phyloP scores from a whole-genome alignment of 2,113 vertebrate species.

The Cyanistes caeruleus region DNA sequence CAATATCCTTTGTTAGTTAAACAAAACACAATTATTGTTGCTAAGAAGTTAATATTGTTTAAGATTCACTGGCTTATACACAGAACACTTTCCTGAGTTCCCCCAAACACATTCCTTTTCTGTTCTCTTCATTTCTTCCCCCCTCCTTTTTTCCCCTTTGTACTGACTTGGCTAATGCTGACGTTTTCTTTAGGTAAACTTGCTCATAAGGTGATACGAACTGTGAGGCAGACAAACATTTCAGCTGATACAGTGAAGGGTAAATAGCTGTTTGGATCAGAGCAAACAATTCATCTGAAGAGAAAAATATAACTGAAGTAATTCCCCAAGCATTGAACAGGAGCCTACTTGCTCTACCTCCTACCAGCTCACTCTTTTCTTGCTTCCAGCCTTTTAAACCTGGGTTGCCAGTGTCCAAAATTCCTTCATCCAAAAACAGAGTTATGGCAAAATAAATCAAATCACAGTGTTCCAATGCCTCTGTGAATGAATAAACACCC shows the following conservation, averaged over 20 bases:
- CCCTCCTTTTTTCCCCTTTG: not conserved
- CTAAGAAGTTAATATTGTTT: conserved; percentile 67
- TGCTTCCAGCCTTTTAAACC: not conserved
- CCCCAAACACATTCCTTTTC: conserved; percentile 8
- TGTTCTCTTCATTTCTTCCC: not conserved
- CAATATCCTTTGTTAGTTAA: conserved; percentile 63
- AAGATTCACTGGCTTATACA: conserved; percentile 38
- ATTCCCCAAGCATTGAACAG: not conserved
- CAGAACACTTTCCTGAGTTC: not conserved
- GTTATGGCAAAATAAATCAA: not conserved
- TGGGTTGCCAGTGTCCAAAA: not conserved
- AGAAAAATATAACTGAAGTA: not conserved
- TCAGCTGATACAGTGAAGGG: not conserved
- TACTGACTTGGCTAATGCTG: not conserved
- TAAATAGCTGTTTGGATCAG: not conserved
- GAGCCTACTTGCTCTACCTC: not conserved
- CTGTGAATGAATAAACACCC: not conserved
- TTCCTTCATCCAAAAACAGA: not conserved
- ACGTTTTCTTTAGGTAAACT: not conserved
- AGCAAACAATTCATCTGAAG: not conserved
- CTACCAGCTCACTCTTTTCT: not conserved
- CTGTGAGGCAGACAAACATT: not conserved
- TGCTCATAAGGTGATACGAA: not conserved
- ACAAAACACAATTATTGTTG: conserved; percentile 65
- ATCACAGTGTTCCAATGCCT: not conserved